phyloP scores from a whole-genome alignment of 2,888 invertebrate genomes.

The Amphimallon solstitiale region DNA sequence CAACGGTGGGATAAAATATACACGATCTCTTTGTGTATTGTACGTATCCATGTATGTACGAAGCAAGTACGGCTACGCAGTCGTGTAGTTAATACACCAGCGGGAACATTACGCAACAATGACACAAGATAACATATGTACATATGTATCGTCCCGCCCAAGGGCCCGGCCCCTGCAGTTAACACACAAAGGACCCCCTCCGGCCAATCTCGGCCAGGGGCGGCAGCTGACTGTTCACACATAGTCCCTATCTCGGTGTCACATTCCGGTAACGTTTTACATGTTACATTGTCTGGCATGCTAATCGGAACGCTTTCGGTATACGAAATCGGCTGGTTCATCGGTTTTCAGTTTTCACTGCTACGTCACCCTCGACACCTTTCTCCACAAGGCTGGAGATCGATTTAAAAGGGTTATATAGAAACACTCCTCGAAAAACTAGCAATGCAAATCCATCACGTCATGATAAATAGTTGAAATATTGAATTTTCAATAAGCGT shows the following conservation, averaged over 20 bases:
- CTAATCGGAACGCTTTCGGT: slow-evolving; percentile 31
- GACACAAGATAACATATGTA: slow-evolving; percentile 54
- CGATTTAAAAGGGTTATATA: neutral
- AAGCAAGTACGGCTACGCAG: slow-evolving; percentile 30
- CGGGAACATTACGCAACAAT: slow-evolving; percentile 46
- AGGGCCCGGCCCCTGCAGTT: slow-evolving; percentile 60
- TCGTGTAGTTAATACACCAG: slow-evolving; percentile 33
- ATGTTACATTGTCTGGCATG: slow-evolving; percentile 32
- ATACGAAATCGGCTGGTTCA: slow-evolving; percentile 2
- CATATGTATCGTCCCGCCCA: slow-evolving; percentile 57
- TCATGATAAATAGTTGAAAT: too few species aligned
- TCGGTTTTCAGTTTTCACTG: slow-evolving; percentile 21
- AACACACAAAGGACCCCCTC: slow-evolving; percentile 59
- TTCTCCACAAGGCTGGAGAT: neutral
- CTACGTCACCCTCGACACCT: slow-evolving; percentile 5
- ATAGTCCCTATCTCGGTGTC: slow-evolving; percentile 42
- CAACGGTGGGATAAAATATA: slow-evolving; percentile 29
- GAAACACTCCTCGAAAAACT: neutral
- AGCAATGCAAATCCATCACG: too few species aligned
- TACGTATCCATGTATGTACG: slow-evolving; percentile 4
- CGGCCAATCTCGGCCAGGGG: slow-evolving; percentile 56
- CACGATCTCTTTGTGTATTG: slow-evolving; percentile 15
- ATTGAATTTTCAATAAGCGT: too few species aligned
- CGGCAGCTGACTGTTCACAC: slow-evolving; percentile 59
- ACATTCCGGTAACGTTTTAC: slow-evolving; percentile 34